Base-by-base conservation (phyloP, 2,113 vertebrate genomes). In the Tichodroma muraria region DNA sequence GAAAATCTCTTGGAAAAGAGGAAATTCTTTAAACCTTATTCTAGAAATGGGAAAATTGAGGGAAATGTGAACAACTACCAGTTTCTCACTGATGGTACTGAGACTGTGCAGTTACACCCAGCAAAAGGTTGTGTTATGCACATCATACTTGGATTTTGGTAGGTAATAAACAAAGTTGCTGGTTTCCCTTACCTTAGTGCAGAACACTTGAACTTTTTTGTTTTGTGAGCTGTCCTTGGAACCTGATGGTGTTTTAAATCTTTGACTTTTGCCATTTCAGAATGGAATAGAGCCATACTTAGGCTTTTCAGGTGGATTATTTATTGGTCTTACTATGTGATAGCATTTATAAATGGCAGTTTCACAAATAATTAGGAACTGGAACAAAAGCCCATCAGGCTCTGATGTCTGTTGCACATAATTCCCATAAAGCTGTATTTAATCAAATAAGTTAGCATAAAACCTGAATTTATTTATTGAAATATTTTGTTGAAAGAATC, bases 401-500 rank as follows among this genome's bases (percentile, higher is more conserved):
- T 85, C 64, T 80, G 85, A 88, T 77, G 90, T 93, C 80, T 94
- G 85, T 80, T 95, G 82, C 54, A 60, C 52, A 68, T 83, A 95
- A 79, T 89, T 77, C 63, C 76, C 70, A 70, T 78, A 88, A 75
- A 91, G 80, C 72, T 93, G 85, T 94, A 80, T 93, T 95, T 80
- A 89, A 85, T 88, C 80, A 88, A 94, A 57, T 92, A 91, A 92
- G 33, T 93, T 90, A 91, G 86, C 40, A 63, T 95, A 84, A 81
- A 95, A 89, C 89, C 88, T 93, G 88, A 91, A 90, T 95, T 91
- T 95, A 90, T 93, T 91, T 96, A 89, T 91, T 94, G 84, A 90
- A 95, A 92, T 94, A 94, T 95, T 95, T 93, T 93, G 80, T 87
- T 94, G 84, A 96, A 96, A 92, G 92, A 92, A 90, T 92, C 53